These are phyloP conservation scores for Araneus ventricosus DNA, from an alignment of 1,140 invertebrate genomes.

Conservation along the genomic window DNA sequence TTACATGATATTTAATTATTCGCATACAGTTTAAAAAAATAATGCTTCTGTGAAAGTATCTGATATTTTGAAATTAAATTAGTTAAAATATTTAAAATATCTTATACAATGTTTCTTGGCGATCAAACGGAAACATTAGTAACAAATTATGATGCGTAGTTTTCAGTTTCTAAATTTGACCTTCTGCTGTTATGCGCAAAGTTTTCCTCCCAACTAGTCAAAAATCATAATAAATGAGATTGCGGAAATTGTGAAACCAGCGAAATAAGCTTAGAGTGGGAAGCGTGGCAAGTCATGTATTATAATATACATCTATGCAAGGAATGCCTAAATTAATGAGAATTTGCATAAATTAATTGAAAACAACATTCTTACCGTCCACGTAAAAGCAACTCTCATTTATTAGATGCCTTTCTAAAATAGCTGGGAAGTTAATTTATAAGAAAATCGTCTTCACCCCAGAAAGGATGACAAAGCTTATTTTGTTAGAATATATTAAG, in stretches of 20 bases:
- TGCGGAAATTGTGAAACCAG: neutral
- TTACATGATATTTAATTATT: too few relatives aligned
- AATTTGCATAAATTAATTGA: constrained; percentile 32
- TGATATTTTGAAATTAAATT: too few relatives aligned
- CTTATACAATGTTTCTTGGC: too few relatives aligned
- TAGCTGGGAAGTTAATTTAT: neutral
- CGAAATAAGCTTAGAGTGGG: neutral
- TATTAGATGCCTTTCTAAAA: constrained; percentile 4
- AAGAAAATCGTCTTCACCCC: neutral
- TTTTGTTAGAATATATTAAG: too few relatives aligned
- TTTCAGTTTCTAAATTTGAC: neutral
- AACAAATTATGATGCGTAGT: too few relatives aligned
- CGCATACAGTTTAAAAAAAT: too few relatives aligned
- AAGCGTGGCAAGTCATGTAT: neutral
- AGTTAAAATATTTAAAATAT: too few relatives aligned
- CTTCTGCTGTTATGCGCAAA: neutral
- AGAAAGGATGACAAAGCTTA: too few relatives aligned
- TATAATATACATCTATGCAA: neutral
- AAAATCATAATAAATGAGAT: neutral
- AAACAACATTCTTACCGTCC: neutral
- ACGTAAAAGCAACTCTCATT: neutral
- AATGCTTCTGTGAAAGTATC: too few relatives aligned
- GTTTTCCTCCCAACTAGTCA: neutral
- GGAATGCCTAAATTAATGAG: constrained; percentile 27
- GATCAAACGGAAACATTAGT: too few relatives aligned